Conservation (phyloP, 2,888 invertebrate species). For the Andrena fulva region DNA sequence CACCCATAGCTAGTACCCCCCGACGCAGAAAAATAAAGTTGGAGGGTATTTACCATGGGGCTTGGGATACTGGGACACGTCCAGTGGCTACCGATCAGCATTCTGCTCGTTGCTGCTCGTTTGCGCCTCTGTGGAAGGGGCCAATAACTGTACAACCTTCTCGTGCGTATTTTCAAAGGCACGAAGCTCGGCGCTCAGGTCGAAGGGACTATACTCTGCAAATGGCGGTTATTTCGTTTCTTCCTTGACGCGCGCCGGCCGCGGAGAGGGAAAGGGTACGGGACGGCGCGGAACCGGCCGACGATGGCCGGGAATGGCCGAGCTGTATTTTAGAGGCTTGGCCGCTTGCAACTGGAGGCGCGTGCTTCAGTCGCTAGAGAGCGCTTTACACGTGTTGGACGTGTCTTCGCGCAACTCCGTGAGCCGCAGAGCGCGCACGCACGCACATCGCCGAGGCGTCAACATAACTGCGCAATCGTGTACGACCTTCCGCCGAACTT, state of each 20-base stretch:
- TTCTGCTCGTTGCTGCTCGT: constrained; percentile 66
- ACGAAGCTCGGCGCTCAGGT: constrained; percentile 66
- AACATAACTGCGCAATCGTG: constrained; percentile 78
- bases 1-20: background rate
- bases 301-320: constrained; percentile 58
- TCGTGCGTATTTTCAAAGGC: constrained; percentile 53
- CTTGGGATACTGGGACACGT: constrained; percentile 58
- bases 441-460: constrained; percentile 57
- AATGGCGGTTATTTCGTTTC: constrained; percentile 81
- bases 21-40: constrained; percentile 29
- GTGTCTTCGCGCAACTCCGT: constrained; percentile 73
- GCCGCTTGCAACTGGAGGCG: constrained; percentile 69
- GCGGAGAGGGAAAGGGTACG: constrained; percentile 21
- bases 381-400: constrained; percentile 77
- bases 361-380: constrained; percentile 80
- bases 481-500: constrained; percentile 69
- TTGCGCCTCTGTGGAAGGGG: constrained; percentile 51
- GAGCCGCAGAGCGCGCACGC: constrained; percentile 39
- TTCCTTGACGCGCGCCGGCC: constrained; percentile 27
- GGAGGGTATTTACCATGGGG: constrained; percentile 49
- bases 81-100: constrained; percentile 61
- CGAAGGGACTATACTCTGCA: constrained; percentile 76
- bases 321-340: constrained; percentile 49
- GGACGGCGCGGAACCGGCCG: constrained; percentile 52
- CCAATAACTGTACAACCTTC: constrained; percentile 71